These are phyloP conservation scores for Malacoraja senta DNA, from an alignment of 2,797 vertebrate genomes.

Conservation along the genomic window DNA sequence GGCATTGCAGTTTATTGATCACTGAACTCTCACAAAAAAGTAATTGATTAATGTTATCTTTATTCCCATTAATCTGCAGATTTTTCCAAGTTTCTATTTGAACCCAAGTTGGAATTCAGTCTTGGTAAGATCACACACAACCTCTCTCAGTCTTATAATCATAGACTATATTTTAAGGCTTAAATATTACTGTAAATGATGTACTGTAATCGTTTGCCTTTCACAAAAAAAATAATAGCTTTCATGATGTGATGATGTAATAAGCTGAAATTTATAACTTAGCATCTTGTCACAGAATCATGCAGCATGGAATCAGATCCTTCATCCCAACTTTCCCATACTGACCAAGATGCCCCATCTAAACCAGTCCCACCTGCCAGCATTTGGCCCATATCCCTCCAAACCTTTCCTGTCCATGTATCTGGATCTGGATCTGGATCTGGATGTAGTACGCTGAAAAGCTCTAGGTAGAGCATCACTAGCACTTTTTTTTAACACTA, in stretches of 20 bases:
- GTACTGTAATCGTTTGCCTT: neutral
- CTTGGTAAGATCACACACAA: conserved; percentile 58
- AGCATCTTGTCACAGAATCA: too few species aligned
- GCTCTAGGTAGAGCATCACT: too few species aligned
- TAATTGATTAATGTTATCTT: conserved; percentile 40
- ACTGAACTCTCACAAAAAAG: neutral
- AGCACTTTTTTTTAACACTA: too few species aligned
- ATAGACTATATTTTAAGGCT: neutral
- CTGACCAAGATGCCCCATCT: too few species aligned
- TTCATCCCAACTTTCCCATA: too few species aligned
- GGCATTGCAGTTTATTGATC: neutral
- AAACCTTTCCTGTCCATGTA: too few species aligned
- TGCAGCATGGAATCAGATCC: too few species aligned
- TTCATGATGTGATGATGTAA: neutral
- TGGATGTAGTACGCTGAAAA: too few species aligned
- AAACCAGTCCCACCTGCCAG: too few species aligned
- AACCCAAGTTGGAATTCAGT: conserved; percentile 66
- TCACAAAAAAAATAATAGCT: neutral
- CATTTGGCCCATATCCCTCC: too few species aligned
- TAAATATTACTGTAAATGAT: neutral
- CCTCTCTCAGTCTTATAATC: neutral
- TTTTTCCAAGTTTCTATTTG: conserved; percentile 58
- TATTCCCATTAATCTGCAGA: conserved; percentile 49
- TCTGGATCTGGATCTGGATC: too few species aligned
- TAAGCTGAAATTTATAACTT: neutral